Conservation (phyloP, 2,113 vertebrate species). For the Camelus dromedarius region DNA sequence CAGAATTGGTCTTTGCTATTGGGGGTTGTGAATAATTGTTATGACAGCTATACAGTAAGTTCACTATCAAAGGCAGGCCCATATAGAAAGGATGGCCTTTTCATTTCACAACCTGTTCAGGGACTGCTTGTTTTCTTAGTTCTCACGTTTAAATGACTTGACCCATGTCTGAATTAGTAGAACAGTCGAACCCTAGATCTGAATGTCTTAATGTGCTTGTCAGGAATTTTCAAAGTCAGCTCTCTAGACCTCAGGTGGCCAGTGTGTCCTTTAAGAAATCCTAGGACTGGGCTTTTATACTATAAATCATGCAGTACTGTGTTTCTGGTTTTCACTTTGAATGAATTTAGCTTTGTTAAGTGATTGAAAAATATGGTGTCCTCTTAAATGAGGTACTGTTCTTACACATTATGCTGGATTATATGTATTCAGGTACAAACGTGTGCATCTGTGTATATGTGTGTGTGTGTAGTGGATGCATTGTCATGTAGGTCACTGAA, state of each 20-base stretch:
- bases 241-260: not conserved
- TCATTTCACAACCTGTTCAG: not conserved
- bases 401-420: not conserved
- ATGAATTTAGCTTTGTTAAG: not conserved
- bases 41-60: slow-evolving; percentile 5
- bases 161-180: not conserved
- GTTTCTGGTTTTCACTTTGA: not conserved
- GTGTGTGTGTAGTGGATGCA: not conserved
- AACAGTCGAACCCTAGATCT: not conserved
- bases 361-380: not conserved
- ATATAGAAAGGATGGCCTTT: slow-evolving; percentile 29
- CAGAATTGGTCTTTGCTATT: not conserved
- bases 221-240: not conserved
- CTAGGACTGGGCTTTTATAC: not conserved
- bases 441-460: not conserved
- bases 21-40: not conserved
- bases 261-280: not conserved
- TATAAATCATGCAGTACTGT: not conserved
- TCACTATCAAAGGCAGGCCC: not conserved
- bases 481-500: not conserved
- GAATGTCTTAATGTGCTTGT: not conserved
- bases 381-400: not conserved
- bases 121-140: not conserved
- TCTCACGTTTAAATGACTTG: not conserved
- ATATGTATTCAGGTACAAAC: not conserved